Conservation (phyloP, 2,113 vertebrate species). For the Potamarius usumacintae region DNA sequence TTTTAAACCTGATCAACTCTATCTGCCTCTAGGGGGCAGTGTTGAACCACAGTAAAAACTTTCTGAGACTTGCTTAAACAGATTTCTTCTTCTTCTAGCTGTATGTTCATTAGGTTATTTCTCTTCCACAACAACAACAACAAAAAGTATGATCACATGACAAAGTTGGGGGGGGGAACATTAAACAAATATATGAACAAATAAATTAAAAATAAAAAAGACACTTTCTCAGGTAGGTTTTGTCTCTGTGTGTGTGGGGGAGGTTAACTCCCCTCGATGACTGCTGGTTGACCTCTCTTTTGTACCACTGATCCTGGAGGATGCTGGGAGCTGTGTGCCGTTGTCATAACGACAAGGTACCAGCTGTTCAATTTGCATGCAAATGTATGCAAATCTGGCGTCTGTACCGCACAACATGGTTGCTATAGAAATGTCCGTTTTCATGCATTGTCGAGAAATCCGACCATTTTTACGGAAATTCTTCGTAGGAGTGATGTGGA, state of each 20-base stretch:
- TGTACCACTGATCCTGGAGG: conserved; percentile 68
- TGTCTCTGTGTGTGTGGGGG: not conserved
- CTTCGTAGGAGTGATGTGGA: not conserved
- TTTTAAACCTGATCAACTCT: not conserved
- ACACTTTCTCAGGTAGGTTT: not conserved
- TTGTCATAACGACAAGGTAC: conserved; percentile 80
- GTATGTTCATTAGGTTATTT: not conserved
- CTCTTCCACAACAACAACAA: too few relatives aligned
- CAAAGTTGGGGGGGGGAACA: not conserved
- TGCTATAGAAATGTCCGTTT: conserved; percentile 67
- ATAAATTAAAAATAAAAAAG: not conserved
- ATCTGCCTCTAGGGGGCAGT: conserved; percentile 17
- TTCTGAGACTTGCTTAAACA: not conserved
- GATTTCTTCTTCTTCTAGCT: not conserved
- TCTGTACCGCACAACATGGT: conserved; percentile 66
- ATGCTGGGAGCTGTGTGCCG: conserved; percentile 72
- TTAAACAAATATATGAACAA: not conserved
- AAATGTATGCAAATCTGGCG: conserved; percentile 73
- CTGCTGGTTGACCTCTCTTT: conserved; percentile 57
- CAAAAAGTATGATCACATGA: not conserved
- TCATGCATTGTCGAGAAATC: not conserved
- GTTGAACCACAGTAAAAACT: not conserved
- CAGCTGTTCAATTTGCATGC: conserved; percentile 81
- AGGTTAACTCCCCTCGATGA: conserved; percentile 54
- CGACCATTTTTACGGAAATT: not conserved